Evolutionary conservation across 64 coral and sea anemone species (phyloP), one percentile per base, ranked within the genome.

Genomic region (Montipora sp.): DNA sequence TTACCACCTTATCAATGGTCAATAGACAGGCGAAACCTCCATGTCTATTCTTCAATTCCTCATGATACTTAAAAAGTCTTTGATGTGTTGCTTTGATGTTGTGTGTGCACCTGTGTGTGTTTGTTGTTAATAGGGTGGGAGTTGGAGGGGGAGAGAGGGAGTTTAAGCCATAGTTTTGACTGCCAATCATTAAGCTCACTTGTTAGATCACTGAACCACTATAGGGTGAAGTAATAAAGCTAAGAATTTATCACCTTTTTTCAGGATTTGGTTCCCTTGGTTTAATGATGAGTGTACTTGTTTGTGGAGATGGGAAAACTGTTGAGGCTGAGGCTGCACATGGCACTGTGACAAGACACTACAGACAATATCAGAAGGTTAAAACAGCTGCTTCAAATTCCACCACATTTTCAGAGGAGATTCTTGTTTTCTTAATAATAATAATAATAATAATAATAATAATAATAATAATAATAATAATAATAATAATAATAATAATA

Each of bases 301-400:
- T 99, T 5, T 99, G 94, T 77, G 91, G 94, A 75, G 98, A 99
- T 77, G 98, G 98, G 3, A 99, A 96, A 80, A 99, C 98, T 11
- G 96, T 99, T 81, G 98, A 99, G 75, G 88, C 98, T 19, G 98
- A 99, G 68, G 98, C 98, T 55, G 98, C 98, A 10, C 98, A 99
- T 87, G 98, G 98, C 44, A 99, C 98, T 57, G 98, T 99, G 7
- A 99, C 98, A 14, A 96, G 98, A 75, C 98, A 99, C 81, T 99
- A 94, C 78, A 83, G 98, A 36, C 94, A 99, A 61, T 85, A 87
- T 36, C 98, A 99, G 75, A 99, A 99, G 98, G 98, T 96, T 21
- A 9, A 8, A 5, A 71, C 18, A 22, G 18, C 7, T 57, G 53
- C 11, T 57, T 8, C 53, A 3, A 57, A 36, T 36, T 57, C 53